Conservation (phyloP, 2,888 invertebrate genomes). For the Eubasilissa splendida region DNA sequence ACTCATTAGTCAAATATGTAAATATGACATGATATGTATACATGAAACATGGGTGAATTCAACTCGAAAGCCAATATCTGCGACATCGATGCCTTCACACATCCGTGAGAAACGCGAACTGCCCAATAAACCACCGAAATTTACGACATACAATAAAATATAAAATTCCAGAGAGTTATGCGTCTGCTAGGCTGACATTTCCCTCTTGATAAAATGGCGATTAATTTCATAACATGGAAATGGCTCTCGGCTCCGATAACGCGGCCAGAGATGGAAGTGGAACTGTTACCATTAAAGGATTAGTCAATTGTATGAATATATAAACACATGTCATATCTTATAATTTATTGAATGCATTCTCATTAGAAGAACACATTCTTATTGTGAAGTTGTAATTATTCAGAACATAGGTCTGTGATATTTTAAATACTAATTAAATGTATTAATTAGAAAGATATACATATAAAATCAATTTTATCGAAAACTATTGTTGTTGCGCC, state of each 20-base stretch:
- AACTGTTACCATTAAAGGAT: background rate
- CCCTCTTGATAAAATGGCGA: slow-evolving; percentile 15
- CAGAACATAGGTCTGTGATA: too few species aligned
- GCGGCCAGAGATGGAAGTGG: slow-evolving; percentile 11
- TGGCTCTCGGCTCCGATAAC: slow-evolving; percentile 8
- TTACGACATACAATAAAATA: slow-evolving; percentile 27
- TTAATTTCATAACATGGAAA: slow-evolving; percentile 11
- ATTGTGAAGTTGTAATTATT: too few species aligned
- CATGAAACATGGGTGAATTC: too few species aligned
- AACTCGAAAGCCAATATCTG: background rate
- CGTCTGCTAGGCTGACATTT: slow-evolving; percentile 25
- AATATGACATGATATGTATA: too few species aligned
- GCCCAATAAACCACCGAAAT: slow-evolving; percentile 24
- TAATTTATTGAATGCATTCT: too few species aligned
- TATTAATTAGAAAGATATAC: too few species aligned
- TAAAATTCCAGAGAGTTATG: slow-evolving; percentile 32
- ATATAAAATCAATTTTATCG: too few species aligned
- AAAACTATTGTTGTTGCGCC: too few species aligned
- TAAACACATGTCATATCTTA: too few species aligned
- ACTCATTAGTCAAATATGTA: too few species aligned
- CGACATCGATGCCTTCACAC: slow-evolving; percentile 3
- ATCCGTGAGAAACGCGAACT: slow-evolving; percentile 35
- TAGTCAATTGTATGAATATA: background rate
- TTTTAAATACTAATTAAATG: too few species aligned
- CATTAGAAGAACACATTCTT: too few species aligned